A percentile compares a stretch with the other conserved stretches of the same genome.
Conservation (phyloP, 2,113 vertebrate species). For the Lanius collurio region DNA sequence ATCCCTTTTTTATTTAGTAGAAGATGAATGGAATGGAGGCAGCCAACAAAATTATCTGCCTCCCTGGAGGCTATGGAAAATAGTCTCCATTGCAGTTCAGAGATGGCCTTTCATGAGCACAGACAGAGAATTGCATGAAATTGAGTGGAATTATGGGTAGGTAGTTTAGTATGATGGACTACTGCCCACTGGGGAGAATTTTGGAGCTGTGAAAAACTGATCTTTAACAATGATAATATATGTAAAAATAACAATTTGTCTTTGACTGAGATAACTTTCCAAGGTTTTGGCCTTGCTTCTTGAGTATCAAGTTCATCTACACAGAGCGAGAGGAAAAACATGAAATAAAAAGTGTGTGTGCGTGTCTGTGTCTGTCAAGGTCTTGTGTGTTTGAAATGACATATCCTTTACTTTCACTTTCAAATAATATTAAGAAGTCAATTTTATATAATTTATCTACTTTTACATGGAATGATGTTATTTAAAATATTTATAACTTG, state of each 20-base stretch:
- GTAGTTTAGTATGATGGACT: constrained; percentile 57
- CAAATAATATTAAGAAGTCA: background rate
- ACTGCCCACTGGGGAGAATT: constrained; percentile 54
- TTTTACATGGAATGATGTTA: background rate
- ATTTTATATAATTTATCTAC: background rate
- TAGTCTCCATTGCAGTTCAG: background rate
- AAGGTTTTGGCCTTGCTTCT: background rate
- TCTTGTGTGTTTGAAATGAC: background rate
- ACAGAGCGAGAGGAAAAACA: background rate
- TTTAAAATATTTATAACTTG: constrained; percentile 34
- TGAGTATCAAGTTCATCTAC: background rate
- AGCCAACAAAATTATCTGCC: constrained; percentile 22
- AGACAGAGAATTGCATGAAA: constrained; percentile 44
- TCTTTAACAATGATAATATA: constrained; percentile 44
- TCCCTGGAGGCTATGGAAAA: background rate
- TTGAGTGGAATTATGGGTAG: constrained; percentile 39
- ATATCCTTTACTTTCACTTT: background rate
- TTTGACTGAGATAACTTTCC: constrained; percentile 26
- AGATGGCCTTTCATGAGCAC: background rate
- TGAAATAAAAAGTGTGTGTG: background rate
- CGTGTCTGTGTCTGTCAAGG: background rate
- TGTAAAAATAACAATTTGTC: constrained; percentile 50
- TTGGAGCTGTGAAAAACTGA: constrained; percentile 48
- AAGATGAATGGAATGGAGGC: background rate
- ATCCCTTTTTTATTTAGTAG: background rate